Evolutionary conservation across 2,797 vertebrate species (phyloP).

Genomic region (Pipistrellus kuhlii): DNA sequence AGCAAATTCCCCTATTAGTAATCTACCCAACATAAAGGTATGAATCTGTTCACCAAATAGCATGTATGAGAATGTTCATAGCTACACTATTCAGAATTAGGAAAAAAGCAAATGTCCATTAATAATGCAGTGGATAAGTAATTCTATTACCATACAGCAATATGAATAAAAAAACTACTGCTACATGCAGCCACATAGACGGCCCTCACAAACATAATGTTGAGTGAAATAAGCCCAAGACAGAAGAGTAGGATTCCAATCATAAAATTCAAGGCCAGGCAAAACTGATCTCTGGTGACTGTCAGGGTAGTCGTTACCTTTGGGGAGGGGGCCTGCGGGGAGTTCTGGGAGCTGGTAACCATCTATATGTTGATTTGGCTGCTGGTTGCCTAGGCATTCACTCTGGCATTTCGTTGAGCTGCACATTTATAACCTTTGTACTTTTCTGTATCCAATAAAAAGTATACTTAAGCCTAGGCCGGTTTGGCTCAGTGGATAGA

Average conservation of each 20-base stretch:
- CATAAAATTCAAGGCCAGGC: not conserved
- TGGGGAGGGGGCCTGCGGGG: not conserved
- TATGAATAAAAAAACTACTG: not conserved
- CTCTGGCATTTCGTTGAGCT: not conserved
- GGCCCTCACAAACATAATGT: not conserved
- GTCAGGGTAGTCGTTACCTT: not conserved
- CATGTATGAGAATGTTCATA: not conserved
- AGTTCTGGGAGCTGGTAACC: not conserved
- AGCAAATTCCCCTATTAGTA: not conserved
- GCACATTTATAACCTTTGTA: not conserved
- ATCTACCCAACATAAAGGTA: not conserved
- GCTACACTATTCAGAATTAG: not conserved
- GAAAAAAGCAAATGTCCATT: not conserved
- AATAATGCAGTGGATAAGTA: not conserved
- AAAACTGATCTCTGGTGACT: not conserved
- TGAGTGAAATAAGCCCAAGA: not conserved
- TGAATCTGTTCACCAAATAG: not conserved
- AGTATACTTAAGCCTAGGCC: not conserved
- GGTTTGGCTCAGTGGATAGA: too few relatives aligned
- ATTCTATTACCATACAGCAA: not conserved
- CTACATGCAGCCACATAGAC: fast-evolving
- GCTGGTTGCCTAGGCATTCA: not conserved
- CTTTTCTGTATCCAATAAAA: not conserved
- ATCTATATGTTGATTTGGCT: not conserved
- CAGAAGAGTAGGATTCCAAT: not conserved